Base-by-base conservation (phyloP, 2,113 vertebrate species). In the Eira barbara region DNA sequence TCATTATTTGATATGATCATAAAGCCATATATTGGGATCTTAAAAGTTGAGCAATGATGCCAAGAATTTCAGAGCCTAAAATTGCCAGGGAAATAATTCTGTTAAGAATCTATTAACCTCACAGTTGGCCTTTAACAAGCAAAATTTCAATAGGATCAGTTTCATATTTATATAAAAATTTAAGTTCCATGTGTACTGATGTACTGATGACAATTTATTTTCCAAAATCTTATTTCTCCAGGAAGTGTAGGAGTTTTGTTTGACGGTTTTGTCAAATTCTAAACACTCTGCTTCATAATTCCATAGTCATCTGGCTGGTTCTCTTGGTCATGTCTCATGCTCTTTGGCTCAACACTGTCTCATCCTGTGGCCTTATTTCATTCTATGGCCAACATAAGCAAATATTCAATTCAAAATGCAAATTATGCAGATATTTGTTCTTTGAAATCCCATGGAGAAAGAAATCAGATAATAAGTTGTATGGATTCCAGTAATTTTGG, bases 201-300 rank as follows among this genome's bases (percentile, higher is more conserved):
- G 4, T 13, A 39, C 21, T 79, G 73, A 89, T 79, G 52, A 55
- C 45, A 85, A 59, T 61, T 73, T 93, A 95, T 59, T 93, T 85
- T 82, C 79, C 20, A 93, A 61, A 49, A n/a, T 89, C 49, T 94
- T 86, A 45, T 92, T 97, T 87, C 65, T 63, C 10, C 73, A 85
- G 34, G 45, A 96, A 82, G 78, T 55, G 4, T 55, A 6, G 42
- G 47, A 67, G n/a, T 57, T 94, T 85, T 90, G 23, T 90, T 82
- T 90, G 29, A 93, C n/a, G 11, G 67, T 27, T 94, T 89, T 87
- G 18, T 78, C 63, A 90, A 74, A 36, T 73, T 95, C 34, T 67
- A 17, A 74, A 73, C 27, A 81, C 31, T 55, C 23, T 86, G n/a
- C 42, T 89, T 89, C 23, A 52, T 15, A 42, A 71, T 86, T 93